A percentile compares a stretch with the other conserved stretches of the same genome.
Evolutionary conservation across 2,797 vertebrate genomes (phyloP).

Genomic region (Danionella dracula): DNA sequence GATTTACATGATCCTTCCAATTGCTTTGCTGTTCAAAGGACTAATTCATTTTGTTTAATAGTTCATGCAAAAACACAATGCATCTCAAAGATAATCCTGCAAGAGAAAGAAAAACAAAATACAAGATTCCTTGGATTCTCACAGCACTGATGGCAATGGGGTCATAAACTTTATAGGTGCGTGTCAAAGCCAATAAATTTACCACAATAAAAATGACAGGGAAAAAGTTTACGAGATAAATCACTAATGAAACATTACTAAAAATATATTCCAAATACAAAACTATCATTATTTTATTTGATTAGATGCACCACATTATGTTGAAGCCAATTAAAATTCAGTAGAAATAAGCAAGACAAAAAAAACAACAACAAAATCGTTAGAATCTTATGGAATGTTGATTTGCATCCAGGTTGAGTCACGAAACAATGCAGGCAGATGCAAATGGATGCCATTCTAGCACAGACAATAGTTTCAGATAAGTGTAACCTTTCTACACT

Average conservation of each 20-base stretch:
- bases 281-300: no score
- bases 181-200: background rate
- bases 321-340: background rate
- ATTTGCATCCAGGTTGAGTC: constrained; percentile 41
- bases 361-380: no score
- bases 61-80: background rate
- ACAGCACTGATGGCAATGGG: background rate
- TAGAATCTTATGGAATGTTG: constrained; percentile 32
- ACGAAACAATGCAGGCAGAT: constrained; percentile 48
- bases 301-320: no score
- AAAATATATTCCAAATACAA: no score
- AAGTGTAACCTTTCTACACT: no score
- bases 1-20: background rate
- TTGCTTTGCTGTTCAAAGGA: background rate
- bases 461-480: no score
- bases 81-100: background rate
- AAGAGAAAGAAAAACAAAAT: background rate
- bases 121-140: background rate
- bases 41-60: background rate
- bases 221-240: background rate
- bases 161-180: constrained; percentile 1
- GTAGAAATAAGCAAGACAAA: background rate
- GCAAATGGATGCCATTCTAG: no score
- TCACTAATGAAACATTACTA: background rate
- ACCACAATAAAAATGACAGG: background rate